Evolutionary conservation across 2,113 vertebrate genomes (phyloP), one percentile per base, ranked within the genome.

Genomic region (Epinephelus cyanopodus): DNA sequence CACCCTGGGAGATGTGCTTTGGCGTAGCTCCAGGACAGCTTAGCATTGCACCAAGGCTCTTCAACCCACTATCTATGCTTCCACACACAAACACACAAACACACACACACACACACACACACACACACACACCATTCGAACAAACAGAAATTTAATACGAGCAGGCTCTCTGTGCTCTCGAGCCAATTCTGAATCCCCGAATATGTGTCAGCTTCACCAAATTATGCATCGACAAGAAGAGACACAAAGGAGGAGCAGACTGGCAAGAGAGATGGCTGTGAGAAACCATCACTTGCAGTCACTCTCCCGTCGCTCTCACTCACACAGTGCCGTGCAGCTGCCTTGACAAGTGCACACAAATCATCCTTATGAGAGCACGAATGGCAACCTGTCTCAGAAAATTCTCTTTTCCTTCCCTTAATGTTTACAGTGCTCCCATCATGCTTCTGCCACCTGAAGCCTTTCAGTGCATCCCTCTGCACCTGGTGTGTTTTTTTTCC

Each of bases 1-100:
- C 89, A 89, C 85, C 91, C 89, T 83, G 82, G 89, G 93, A 93
- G 91, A 93, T 93, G 89, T 87, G 88, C 86, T 93, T 87, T 93
- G 93, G 94, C 90, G 11, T 76, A 19, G 73, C 90, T 94, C 94
- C 92, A 94, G 86, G 81, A 90, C 86, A 90, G 93, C 88, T 92
- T 87, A 90, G 76, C 86, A 64, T 70, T 84, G 87, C 83, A 87
- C 83, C 87, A 74, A 79, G 66, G 72, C 85, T 90, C 86, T 84
- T 88, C 87, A 91, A 74, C 87, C 63, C 89, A 74, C 86, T 69
- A 60, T 74, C 75, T 76, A 50, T 62, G 27, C 74, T 14, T 74
- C 4, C 63, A 71, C 63, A 67, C 45, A 37, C 33, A 37, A 37
- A 37, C 33, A 37, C 33, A 29, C 4, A 37, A 4, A 68, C 52